phyloP scores from a whole-genome alignment of 2,113 vertebrate species.

The Amazona guildingii region DNA sequence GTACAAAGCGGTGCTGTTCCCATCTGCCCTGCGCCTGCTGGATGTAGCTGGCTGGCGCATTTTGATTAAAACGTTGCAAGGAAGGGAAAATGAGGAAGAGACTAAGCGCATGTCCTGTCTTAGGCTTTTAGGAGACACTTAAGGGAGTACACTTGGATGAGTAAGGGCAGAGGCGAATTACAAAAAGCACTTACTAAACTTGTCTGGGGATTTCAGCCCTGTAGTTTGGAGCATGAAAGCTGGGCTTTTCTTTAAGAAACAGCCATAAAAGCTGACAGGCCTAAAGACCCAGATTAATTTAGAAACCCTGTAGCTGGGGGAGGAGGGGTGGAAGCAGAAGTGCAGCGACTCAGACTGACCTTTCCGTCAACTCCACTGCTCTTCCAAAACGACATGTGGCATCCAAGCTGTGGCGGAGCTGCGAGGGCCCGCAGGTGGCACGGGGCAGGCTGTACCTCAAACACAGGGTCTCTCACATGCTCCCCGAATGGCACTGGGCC shows the following conservation, averaged over 20 bases:
- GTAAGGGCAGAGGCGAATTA: neutral
- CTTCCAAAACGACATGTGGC: rapidly evolving
- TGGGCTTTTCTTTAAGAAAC: neutral
- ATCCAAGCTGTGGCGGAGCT: rapidly evolving
- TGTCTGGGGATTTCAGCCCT: neutral
- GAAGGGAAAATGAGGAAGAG: neutral
- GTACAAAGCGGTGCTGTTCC: neutral
- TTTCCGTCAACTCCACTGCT: neutral
- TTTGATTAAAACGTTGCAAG: neutral
- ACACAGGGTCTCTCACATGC: neutral
- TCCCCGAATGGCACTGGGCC: rapidly evolving
- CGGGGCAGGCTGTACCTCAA: neutral
- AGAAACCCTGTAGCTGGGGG: neutral
- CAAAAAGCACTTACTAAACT: constrained; percentile 16
- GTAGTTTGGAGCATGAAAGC: neutral
- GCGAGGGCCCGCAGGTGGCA: rapidly evolving
- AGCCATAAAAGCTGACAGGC: neutral
- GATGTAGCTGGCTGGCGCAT: neutral
- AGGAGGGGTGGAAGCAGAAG: neutral
- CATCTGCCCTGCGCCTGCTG: neutral
- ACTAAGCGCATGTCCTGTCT: neutral
- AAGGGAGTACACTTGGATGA: neutral
- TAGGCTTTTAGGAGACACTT: constrained; percentile 9
- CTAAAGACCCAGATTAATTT: constrained; percentile 18
- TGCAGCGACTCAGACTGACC: neutral